Base-by-base conservation (phyloP, 2,113 vertebrate species). In the Daboia siamensis region DNA sequence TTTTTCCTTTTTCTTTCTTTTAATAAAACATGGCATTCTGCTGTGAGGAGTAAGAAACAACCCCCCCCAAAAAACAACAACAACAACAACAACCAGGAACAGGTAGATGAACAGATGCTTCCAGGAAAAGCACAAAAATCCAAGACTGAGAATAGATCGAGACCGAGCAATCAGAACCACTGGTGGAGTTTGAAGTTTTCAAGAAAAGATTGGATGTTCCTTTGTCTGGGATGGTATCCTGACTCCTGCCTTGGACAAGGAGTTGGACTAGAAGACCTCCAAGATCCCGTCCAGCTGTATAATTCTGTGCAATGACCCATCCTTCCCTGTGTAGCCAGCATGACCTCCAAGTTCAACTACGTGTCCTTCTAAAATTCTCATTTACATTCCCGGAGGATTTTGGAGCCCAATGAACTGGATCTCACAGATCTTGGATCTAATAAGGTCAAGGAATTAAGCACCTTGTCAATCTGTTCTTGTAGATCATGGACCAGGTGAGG, bases 121-220 rank as follows among this genome's bases (percentile, higher is more conserved):
- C 55, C 29, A 51, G 55, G 33, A n/a, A 57, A 51, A 61, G 44
- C 55, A 52, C 69, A 33, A 57, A 51, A 69, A 39, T 39, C 23
- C 26, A 52, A 54, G 21, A 6, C 6, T 12, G 26, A 33, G 46
- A 52, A 44, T 8, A 24, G 3, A 20, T 51, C 74, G n/a, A 64
- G 59, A 93, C 86, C 93, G 12, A 57, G 90, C 93, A 93, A 93
- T 94, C n/a, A 74, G n/a, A 33, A 33, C n/a, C 69, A 33, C 39
- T 88, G 91, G 54, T n/a, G 52, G 33, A 15, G 56, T 7, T 15
- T 29, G 23, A 21, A 64, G 59, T 29, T 64, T 64, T 29, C 26
- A 10, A 64, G 10, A 64, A 61, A 61, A 29, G 11, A 29, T 5
- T 29, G 59, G 26, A 29, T 1, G 4, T 4, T 64, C 10, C 11